Conservation (phyloP, 2,113 vertebrate genomes). For the Callipepla californica region DNA sequence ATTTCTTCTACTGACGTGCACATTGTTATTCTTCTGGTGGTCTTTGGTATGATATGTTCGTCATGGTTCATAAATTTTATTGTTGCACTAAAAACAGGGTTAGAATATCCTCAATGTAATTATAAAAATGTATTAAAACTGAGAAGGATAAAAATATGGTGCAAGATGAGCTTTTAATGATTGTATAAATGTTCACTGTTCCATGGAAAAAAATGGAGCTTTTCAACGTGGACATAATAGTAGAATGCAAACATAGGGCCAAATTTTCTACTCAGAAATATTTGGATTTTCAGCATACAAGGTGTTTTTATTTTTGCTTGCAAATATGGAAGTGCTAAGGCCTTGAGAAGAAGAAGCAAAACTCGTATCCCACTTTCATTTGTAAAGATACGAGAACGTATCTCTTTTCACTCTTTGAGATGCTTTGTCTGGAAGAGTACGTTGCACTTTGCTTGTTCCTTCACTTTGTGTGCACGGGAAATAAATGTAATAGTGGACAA, state of each 20-base stretch:
- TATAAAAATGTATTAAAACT: constrained; percentile 86
- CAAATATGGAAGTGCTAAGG: neutral
- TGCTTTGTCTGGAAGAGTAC: neutral
- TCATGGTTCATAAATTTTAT: constrained; percentile 84
- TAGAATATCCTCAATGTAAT: constrained; percentile 85
- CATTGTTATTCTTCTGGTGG: constrained; percentile 81
- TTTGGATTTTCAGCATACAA: neutral
- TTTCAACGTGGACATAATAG: constrained; percentile 11
- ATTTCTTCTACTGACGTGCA: constrained; percentile 5
- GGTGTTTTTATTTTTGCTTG: neutral
- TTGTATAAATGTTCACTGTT: constrained; percentile 82
- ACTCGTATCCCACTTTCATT: neutral
- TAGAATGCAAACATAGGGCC: neutral
- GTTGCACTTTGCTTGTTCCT: neutral
- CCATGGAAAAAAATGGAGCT: constrained; percentile 60
- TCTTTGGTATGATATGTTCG: constrained; percentile 79
- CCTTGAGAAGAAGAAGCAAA: neutral
- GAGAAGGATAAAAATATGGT: constrained; percentile 80
- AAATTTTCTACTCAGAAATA: neutral
- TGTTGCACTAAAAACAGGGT: constrained; percentile 85
- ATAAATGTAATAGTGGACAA: neutral
- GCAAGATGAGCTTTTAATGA: constrained; percentile 84
- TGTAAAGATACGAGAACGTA: neutral
- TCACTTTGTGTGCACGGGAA: neutral
- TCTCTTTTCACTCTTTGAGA: neutral